Base-by-base conservation (phyloP, 2,113 vertebrate species). In the Marmota flaviventris region DNA sequence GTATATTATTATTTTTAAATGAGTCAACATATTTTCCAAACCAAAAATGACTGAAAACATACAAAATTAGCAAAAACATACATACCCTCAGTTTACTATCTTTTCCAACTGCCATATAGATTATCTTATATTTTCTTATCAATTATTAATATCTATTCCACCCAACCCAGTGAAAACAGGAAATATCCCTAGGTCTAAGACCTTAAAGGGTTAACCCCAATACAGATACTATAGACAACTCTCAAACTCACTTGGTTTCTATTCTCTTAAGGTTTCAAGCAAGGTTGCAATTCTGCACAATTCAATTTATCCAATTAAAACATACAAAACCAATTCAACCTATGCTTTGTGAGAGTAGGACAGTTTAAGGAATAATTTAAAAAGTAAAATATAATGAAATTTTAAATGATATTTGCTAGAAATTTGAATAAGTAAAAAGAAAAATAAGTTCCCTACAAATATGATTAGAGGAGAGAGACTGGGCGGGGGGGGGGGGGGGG, bases 301-400 rank as follows among this genome's bases (percentile, higher is more conserved):
- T 93, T 82, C 11, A 63, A 32, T 34, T 87, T 42, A n/a, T 90
- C 37, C 75, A 27, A 63, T 45, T 81, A 70, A 93, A 93, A n/a
- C 10, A 29, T 76, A 13, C 17, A 81, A 90, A 53, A 53, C 22
- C 10, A 70, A 81, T 75, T 82, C 61, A 86, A 86, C 61, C 22
- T 67, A 58, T 11, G 73, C 37, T 73, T 45, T 85, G 34, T 61
- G 58, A 16, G 6, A 82, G 5, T 61, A 82, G 29, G 27, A 81
- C 65, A 86, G 17, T 89, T 53, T 77, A 70, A 87, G 37, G 11
- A 61, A 2, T 65, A 34, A 94, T 73, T 32, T 20, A 13, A 67
- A 79, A 85, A 84, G 32, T 69, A 56, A 78, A 78, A 79, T 79
- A 65, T 58, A 48, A 48, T 42, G 13, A 84, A 9, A 73, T 29